phyloP scores from a whole-genome alignment of 2,113 vertebrate genomes.

The Rhinolophus sinicus region DNA sequence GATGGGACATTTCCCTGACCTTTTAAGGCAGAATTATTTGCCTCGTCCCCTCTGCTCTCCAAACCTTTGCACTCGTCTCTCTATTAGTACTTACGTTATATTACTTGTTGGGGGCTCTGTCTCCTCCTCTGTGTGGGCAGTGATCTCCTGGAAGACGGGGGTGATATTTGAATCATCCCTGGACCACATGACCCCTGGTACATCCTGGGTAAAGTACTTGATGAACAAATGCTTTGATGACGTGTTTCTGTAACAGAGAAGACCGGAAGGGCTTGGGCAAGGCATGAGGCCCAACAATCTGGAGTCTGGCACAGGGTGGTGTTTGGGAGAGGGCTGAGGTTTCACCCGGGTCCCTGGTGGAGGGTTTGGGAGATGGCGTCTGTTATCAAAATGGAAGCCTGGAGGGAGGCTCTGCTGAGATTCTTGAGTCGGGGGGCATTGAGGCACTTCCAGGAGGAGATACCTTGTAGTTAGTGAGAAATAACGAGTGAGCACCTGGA shows the following conservation, averaged over 20 bases:
- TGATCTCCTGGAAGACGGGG: not conserved
- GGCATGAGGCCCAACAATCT: not conserved
- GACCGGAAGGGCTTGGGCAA: not conserved
- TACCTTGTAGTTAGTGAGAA: not conserved
- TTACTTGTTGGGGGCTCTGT: not conserved
- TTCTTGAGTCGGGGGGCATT: not conserved
- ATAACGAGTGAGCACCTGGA: not conserved
- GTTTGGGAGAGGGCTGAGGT: not conserved
- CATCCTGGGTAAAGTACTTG: not conserved
- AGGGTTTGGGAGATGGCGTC: not conserved
- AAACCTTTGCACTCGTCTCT: not conserved
- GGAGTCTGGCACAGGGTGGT: not conserved
- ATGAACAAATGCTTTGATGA: not conserved
- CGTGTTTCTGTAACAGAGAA: not conserved
- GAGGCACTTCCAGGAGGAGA: not conserved
- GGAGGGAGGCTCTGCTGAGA: not conserved
- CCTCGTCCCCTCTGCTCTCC: not conserved
- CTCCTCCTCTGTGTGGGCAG: not conserved
- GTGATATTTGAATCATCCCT: not conserved
- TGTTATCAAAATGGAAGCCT: not conserved
- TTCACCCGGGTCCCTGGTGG: not conserved
- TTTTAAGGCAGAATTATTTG: not conserved
- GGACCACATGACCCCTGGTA: not conserved
- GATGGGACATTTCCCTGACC: not conserved
- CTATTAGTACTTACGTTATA: not conserved